Conservation (phyloP, 2,888 invertebrate species). For the Tuta absoluta region DNA sequence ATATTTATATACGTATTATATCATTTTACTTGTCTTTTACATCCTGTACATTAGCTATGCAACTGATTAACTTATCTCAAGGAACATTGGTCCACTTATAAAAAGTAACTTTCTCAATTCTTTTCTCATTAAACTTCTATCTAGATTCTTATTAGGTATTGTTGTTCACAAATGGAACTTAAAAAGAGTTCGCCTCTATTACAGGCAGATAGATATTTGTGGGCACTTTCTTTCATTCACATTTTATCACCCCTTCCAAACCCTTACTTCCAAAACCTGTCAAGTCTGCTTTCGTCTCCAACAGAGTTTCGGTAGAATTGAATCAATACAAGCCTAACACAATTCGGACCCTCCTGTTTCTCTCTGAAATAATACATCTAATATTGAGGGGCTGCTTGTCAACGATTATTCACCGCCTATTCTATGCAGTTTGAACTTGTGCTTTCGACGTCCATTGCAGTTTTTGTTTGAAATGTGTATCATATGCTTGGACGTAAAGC, state of each 20-base stretch:
- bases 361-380: constrained; percentile 54
- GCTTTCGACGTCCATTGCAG: neutral
- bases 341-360: constrained; percentile 25
- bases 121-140: too few relatives aligned
- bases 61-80: too few relatives aligned
- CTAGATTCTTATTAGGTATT: too few relatives aligned
- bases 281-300: constrained; percentile 1
- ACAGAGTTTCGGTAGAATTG: constrained; percentile 11
- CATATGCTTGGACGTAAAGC: neutral
- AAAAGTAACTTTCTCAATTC: too few relatives aligned
- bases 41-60: too few relatives aligned
- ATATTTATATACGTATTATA: too few relatives aligned
- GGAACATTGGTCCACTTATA: too few relatives aligned
- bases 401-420: constrained; percentile 32
- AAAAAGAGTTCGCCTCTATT: too few relatives aligned
- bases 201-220: too few relatives aligned
- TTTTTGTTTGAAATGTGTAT: neutral
- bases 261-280: neutral
- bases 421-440: neutral
- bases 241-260: neutral
- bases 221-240: too few relatives aligned
- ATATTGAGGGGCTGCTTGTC: constrained; percentile 50
- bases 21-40: too few relatives aligned
- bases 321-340: constrained; percentile 31
- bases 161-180: too few relatives aligned